Percentiles rank a stretch among this genome's conserved stretches.
These are phyloP conservation scores for Lutjanus erythropterus DNA, from an alignment of 2,113 vertebrate genomes.

Conservation along the genomic window DNA sequence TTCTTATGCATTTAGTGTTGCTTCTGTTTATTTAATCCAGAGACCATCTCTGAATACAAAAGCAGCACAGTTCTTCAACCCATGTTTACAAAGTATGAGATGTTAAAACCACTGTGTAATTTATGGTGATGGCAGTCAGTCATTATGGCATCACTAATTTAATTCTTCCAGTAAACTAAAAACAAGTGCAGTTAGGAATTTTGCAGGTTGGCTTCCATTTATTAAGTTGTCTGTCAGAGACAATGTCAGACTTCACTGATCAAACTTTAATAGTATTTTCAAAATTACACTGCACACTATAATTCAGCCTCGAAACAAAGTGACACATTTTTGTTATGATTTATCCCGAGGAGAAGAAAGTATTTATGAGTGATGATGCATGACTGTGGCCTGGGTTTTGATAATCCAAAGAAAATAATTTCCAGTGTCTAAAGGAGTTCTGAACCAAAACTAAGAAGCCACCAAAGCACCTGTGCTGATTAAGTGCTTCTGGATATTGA, in stretches of 20 bases:
- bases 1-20: not conserved
- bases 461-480: not conserved
- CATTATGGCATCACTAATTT: not conserved
- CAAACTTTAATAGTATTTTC: too few relatives aligned
- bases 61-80: too few relatives aligned
- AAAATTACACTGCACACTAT: too few relatives aligned
- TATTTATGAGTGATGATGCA: not conserved
- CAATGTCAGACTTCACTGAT: not conserved
- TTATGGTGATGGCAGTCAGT: not conserved
- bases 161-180: not conserved
- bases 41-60: slow-evolving; percentile 5
- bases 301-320: too few relatives aligned
- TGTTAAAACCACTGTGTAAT: not conserved
- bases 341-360: too few relatives aligned
- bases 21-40: not conserved
- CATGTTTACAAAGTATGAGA: not conserved
- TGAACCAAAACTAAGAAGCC: not conserved
- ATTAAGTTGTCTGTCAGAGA: not conserved
- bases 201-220: not conserved
- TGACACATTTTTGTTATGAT: too few relatives aligned
- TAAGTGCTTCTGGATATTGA: not conserved
- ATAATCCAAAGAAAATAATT: too few relatives aligned
- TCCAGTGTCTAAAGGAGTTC: not conserved
- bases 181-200: not conserved
- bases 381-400: too few relatives aligned